A percentile compares a stretch with the other conserved stretches of the same genome.
These are phyloP conservation scores for Nothobranchius kuhntae DNA, from an alignment of 2,113 vertebrate species.

Conservation along the genomic window DNA sequence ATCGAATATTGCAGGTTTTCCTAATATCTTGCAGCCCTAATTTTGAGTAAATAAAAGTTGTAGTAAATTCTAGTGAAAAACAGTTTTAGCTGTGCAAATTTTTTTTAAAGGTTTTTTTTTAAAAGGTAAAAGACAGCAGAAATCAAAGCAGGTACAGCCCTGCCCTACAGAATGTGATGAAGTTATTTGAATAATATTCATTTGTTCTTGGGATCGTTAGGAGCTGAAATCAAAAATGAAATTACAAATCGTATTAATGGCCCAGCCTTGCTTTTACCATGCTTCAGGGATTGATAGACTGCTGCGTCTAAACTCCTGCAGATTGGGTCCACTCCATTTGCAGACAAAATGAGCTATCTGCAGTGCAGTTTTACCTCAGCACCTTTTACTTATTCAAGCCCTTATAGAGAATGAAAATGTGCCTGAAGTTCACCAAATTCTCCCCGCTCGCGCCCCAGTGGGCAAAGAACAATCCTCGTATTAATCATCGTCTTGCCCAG, in stretches of 20 bases:
- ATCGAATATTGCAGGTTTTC: no score
- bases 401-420: constrained; percentile 45
- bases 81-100: no score
- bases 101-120: no score
- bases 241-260: no score
- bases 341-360: constrained; percentile 2
- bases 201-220: not conserved
- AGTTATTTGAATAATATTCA: not conserved
- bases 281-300: not conserved
- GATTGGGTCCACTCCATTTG: not conserved
- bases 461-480: constrained; percentile 59
- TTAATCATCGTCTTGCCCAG: constrained; percentile 55
- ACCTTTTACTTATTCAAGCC: constrained; percentile 8
- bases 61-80: no score
- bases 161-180: not conserved
- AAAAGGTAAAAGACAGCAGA: no score
- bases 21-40: no score
- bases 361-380: constrained; percentile 21
- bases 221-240: no score
- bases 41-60: no score
- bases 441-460: constrained; percentile 47
- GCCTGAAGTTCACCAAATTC: constrained; percentile 54
- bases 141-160: no score
- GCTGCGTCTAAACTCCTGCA: not conserved
- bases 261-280: not conserved